Base-by-base conservation (phyloP, 2,888 invertebrate genomes). In the Drosophila putrida region DNA sequence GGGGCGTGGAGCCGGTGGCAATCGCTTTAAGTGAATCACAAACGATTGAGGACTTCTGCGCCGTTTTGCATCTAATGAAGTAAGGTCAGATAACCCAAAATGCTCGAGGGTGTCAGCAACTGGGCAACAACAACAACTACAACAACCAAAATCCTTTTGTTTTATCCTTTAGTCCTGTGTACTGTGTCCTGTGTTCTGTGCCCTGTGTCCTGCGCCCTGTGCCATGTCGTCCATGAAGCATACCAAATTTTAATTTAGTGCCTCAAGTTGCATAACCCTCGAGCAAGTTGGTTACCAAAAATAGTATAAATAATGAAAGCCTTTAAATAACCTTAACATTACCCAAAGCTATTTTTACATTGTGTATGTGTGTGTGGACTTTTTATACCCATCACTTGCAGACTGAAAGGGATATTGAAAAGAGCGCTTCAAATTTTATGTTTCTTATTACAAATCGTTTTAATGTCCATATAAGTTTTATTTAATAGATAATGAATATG, bases 1-100 rank as follows among this genome's bases (percentile, higher is more conserved):
- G 98, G 44, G 98, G 98, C 44, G 97, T 98, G 15, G 97, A 98
- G 90, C 97, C 97, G 93, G 98, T 99, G 57, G 98, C 98, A 70
- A 98, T 98, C 84, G 98, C 98, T 63, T 94, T 98, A 67, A 76
- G 94, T 96, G 98, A 98, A 94, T 98, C 98, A 25, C 98, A 98
- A 93, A 98, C 98, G 33, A 97, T 98, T 91, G 98, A 98, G 93
- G 98, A 98, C 93, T 98, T 98, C 91, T 93, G 93, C 28, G 93
- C 93, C 35, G 93, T 93, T 66, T 69, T 93, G 66, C 93, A 92
- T 89, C 82, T 93, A 75, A 93, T 93, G 93, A 91, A 92, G 92
- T 93, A 80, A 88, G 90, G 73, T 51, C 51, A 35, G 8, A 44
- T 20, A 33, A n/a, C 9, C 31, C 46, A n/a, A 10, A 39, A 11